Evolutionary conservation across 2,797 vertebrate genomes (phyloP), one percentile per base, ranked within the genome.

Genomic region (Myotis vivesi): DNA sequence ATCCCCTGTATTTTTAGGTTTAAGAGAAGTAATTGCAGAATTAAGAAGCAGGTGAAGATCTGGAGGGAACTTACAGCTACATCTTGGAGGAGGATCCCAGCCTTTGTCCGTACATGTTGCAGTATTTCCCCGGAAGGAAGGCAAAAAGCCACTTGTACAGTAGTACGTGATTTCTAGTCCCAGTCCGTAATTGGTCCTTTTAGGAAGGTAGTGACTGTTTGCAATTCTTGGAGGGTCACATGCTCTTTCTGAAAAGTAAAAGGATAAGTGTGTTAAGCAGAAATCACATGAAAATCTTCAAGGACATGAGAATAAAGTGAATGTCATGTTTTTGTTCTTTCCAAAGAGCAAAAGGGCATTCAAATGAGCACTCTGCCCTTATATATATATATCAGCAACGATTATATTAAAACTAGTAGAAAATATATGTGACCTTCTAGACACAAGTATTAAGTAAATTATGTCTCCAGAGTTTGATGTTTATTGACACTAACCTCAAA

Each of bases 61-160:
- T 13, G 41, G 94, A 71, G 46, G 28, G 3, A 93, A 97, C 98
- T 98, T 98, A 98, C 98, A 16, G 19, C 51, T 15, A 81, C 98
- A 98, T 12, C 15, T 76, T 33, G 98, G 98, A 3, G 68, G 6
- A 72, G 98, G 98, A 6, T 57, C 0, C 98, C 98, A 98, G 71
- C 97, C 97, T 5, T 2, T 51, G 6, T 0, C 49, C 1, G 97
- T 98, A 84, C 98, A 98, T 22, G 10, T 85, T 51, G 93, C 33
- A 2, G 0, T 94, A 10, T 0, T 92, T 55, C 3, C 75, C 1
- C 0, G 59, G 15, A 77, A 87, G 38, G 51, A 23, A 53, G 97
- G 97, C 53, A 16, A 3, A 84, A 96, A 98, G 3, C 95, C 97
- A 7, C 0, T 0, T 23, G 86, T 59, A 95, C 98, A 98, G 0